Percentiles rank a stretch among this genome's conserved stretches.
Evolutionary conservation across 2,797 vertebrate genomes (phyloP).

Genomic region (Strix occidentalis): DNA sequence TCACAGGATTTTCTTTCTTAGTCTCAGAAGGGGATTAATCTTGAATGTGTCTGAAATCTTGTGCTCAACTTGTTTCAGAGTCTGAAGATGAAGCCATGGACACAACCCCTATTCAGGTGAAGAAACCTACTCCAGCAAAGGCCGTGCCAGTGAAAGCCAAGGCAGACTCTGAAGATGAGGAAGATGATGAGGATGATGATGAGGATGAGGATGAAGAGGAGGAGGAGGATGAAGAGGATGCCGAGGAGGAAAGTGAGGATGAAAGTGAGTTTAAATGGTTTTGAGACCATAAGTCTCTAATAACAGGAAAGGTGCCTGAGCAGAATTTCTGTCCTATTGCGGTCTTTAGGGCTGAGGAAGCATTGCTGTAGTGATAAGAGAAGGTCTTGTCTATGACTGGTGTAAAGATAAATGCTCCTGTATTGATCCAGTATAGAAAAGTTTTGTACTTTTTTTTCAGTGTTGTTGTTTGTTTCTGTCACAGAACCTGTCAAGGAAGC

Average conservation of each 20-base stretch:
- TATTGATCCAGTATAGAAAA: neutral
- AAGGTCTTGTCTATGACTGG: neutral
- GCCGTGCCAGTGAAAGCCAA: constrained; percentile 80
- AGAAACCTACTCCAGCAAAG: constrained; percentile 87
- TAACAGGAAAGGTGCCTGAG: neutral
- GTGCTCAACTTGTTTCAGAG: constrained; percentile 67
- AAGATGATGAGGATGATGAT: constrained; percentile 87
- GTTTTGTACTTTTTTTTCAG: neutral
- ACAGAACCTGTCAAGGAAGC: constrained; percentile 80
- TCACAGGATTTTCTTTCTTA: neutral
- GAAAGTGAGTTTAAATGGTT: constrained; percentile 55
- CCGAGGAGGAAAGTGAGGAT: constrained; percentile 78
- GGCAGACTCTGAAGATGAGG: constrained; percentile 86
- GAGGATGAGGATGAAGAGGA: constrained; percentile 87
- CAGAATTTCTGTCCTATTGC: accelerated
- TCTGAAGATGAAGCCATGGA: constrained; percentile 94
- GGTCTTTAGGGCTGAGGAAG: neutral
- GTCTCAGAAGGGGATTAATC: neutral
- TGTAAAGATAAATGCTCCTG: neutral
- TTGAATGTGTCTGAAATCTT: neutral
- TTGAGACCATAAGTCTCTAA: neutral
- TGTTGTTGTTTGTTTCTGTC: neutral
- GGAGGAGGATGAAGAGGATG: constrained; percentile 82
- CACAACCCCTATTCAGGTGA: constrained; percentile 81
- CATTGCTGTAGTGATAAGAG: neutral